Evolutionary conservation across 2,888 invertebrate species (phyloP).

Genomic region (Catocala nupta): DNA sequence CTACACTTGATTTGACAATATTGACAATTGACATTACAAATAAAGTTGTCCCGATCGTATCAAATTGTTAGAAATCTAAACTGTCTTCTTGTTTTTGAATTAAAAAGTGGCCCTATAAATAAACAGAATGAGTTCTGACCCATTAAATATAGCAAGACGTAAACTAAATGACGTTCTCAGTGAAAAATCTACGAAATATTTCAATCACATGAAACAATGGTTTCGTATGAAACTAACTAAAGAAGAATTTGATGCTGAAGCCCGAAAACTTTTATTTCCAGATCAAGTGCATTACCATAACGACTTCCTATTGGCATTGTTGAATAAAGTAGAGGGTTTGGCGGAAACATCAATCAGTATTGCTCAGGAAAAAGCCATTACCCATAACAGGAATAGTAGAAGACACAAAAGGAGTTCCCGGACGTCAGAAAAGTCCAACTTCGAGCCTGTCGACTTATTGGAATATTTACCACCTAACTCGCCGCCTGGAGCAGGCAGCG

Average conservation of each 20-base stretch:
- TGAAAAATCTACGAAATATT: conserved; percentile 91
- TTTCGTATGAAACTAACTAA: conserved; percentile 92
- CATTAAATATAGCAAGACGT: conserved; percentile 88
- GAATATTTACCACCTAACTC: conserved; percentile 88
- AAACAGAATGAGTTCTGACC: conserved; percentile 69
- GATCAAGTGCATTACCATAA: conserved; percentile 95
- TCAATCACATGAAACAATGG: conserved; percentile 92
- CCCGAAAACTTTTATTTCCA: conserved; percentile 90
- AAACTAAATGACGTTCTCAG: conserved; percentile 89
- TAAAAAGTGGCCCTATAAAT: too few species aligned
- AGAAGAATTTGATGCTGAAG: conserved; percentile 94
- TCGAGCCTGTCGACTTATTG: conserved; percentile 88
- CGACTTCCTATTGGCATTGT: conserved; percentile 92
- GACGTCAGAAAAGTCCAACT: conserved; percentile 87
- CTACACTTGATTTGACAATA: too few species aligned
- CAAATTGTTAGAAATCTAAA: too few species aligned
- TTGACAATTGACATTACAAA: too few species aligned
- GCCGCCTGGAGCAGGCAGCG: conserved; percentile 83
- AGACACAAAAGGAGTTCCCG: conserved; percentile 86
- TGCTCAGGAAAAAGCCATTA: conserved; percentile 77
- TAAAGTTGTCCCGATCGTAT: too few species aligned
- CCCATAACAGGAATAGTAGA: conserved; percentile 78
- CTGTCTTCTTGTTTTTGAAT: too few species aligned
- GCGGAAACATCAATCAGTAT: conserved; percentile 79
- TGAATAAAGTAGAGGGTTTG: conserved; percentile 90